Conservation (phyloP, 1,140 invertebrate genomes). For the Agrypnia vestita region DNA sequence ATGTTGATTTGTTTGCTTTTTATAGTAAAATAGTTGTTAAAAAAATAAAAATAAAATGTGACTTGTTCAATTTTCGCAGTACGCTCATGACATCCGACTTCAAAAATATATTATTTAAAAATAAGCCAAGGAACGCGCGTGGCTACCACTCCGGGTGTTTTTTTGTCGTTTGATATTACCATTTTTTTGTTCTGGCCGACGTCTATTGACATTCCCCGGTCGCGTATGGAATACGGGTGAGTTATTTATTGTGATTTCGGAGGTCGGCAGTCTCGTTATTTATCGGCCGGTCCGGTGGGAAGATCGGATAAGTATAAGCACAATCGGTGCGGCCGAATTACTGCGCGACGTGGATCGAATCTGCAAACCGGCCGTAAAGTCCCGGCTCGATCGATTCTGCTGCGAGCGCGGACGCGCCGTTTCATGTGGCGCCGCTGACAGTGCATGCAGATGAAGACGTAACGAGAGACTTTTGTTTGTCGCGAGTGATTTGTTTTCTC, state of each 20-base stretch:
- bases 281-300: constrained; percentile 31
- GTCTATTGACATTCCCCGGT: constrained; percentile 32
- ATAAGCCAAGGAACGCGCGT: not conserved
- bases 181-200: constrained; percentile 14
- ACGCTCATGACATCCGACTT: too few relatives aligned
- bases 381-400: too few relatives aligned
- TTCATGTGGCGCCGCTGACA: too few relatives aligned
- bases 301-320: constrained; percentile 18
- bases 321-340: not conserved
- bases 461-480: too few relatives aligned
- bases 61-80: too few relatives aligned
- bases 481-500: too few relatives aligned
- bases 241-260: constrained; percentile 15
- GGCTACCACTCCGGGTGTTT: not conserved
- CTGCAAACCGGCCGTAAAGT: not conserved
- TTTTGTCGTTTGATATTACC: constrained; percentile 2
- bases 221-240: constrained; percentile 9
- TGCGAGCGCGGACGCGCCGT: too few relatives aligned
- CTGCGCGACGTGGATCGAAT: constrained; percentile 15
- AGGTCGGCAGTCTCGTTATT: constrained; percentile 27
- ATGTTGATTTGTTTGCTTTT: too few relatives aligned
- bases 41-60: too few relatives aligned
- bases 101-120: too few relatives aligned
- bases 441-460: too few relatives aligned
- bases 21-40: too few relatives aligned